Conservation (phyloP, 2,888 invertebrate species). For the Apamea sordens region DNA sequence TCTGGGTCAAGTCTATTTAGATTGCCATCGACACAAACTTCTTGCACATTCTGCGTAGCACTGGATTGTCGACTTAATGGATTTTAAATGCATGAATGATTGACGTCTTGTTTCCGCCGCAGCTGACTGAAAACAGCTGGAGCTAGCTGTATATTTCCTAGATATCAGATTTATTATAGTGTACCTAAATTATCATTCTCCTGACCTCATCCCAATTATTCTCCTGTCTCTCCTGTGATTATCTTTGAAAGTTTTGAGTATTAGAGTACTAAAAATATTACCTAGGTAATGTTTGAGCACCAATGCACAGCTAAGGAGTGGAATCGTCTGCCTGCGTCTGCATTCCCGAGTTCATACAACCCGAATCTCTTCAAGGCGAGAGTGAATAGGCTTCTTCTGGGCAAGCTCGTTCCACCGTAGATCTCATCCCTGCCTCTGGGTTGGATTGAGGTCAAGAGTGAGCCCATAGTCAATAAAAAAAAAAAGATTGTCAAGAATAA, state of each 20-base stretch:
- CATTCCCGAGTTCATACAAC: no score
- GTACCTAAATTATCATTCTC: not conserved
- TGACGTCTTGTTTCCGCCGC: not conserved
- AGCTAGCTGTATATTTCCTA: not conserved
- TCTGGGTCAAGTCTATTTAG: no score
- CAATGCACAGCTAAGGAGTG: no score
- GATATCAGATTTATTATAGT: not conserved
- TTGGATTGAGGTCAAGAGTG: no score
- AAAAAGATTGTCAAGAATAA: not conserved
- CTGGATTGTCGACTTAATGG: not conserved
- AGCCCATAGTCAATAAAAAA: no score
- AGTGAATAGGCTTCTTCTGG: no score
- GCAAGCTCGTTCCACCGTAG: no score
- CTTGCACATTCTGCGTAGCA: not conserved
- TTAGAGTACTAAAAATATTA: not conserved
- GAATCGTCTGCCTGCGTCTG: no score
- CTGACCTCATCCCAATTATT: no score
- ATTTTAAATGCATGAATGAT: conserved; percentile 5
- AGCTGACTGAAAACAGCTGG: not conserved
- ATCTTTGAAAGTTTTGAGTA: not conserved
- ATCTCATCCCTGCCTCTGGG: no score
- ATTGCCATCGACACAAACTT: not conserved
- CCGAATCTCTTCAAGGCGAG: no score
- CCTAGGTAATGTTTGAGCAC: not conserved
- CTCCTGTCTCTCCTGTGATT: no score